Conservation (phyloP, 2,797 vertebrate species). For the Sebastes diaconus region DNA sequence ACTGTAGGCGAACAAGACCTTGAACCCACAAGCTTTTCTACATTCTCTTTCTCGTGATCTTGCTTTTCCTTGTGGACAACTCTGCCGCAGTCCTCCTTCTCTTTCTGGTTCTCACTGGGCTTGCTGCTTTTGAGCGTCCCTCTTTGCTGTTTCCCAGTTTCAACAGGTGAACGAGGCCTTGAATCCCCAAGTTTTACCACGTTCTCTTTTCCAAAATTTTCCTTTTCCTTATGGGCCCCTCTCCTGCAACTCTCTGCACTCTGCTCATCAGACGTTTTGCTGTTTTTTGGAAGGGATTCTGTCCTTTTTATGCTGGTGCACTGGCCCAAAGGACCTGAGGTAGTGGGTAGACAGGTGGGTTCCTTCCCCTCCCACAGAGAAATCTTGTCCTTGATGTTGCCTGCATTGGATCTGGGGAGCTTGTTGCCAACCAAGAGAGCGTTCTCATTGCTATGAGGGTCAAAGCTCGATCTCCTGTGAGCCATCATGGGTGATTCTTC, state of each 20-base stretch:
- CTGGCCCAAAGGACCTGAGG: constrained; percentile 37
- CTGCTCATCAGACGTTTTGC: constrained; percentile 36
- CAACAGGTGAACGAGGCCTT: constrained; percentile 47
- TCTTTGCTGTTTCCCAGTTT: constrained; percentile 49
- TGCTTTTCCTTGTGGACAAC: constrained; percentile 11
- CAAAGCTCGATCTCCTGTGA: constrained; percentile 80
- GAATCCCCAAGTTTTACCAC: constrained; percentile 44
- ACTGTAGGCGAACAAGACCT: constrained; percentile 40
- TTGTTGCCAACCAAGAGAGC: constrained; percentile 75
- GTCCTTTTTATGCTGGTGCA: constrained; percentile 60
- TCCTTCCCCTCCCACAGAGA: constrained; percentile 96
- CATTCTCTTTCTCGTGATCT: constrained; percentile 49
- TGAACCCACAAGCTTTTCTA: constrained; percentile 27
- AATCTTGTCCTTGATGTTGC: constrained; percentile 96
- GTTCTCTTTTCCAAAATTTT: constrained; percentile 71
- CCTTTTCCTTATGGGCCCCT: constrained; percentile 64
- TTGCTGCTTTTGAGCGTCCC: constrained; percentile 59
- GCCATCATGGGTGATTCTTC: constrained; percentile 78
- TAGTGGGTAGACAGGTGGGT: constrained; percentile 40
- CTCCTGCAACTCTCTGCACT: constrained; percentile 70
- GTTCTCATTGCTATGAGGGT: constrained; percentile 76
- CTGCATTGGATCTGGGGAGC: constrained; percentile 74
- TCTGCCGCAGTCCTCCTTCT: neutral
- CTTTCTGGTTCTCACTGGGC: constrained; percentile 11
- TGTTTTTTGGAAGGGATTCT: constrained; percentile 68